These are phyloP conservation scores for Eilema sororculum DNA, from an alignment of 2,888 invertebrate species.

Conservation along the genomic window DNA sequence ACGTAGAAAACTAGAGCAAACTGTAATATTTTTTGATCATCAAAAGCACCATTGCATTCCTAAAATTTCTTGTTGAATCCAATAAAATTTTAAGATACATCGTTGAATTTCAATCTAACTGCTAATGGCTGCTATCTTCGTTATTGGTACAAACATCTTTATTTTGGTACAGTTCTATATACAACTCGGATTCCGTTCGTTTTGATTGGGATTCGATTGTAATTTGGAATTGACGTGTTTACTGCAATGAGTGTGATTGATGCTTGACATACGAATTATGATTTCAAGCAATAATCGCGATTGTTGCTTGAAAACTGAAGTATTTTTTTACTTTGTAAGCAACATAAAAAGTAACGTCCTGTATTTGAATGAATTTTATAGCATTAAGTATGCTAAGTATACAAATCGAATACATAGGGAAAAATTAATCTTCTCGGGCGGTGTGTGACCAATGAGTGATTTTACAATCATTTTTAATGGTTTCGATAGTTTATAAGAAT, in stretches of 20 bases:
- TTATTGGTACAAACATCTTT: conserved; percentile 35
- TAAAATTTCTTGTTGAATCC: conserved; percentile 27
- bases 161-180: conserved; percentile 36
- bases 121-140: conserved; percentile 28
- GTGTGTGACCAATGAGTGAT: too few species aligned
- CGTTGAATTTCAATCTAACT: conserved; percentile 40
- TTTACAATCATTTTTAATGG: too few species aligned
- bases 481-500: too few species aligned
- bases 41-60: conserved; percentile 31
- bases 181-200: conserved; percentile 24
- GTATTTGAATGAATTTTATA: too few species aligned
- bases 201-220: conserved; percentile 12
- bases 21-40: background rate
- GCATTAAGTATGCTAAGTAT: too few species aligned
- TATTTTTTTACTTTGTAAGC: too few species aligned
- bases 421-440: too few species aligned
- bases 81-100: conserved; percentile 32
- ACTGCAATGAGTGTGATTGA: background rate
- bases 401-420: too few species aligned
- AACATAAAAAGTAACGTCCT: too few species aligned
- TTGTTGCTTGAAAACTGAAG: too few species aligned
- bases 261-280: too few species aligned
- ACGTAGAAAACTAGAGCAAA: conserved; percentile 1
- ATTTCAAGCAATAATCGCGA: too few species aligned
- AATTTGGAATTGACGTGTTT: conserved; percentile 18